Percentiles rank a stretch among this genome's conserved stretches.
phyloP scores from a whole-genome alignment of 2,797 vertebrate genomes.

The Dendrocincla tyrannina region DNA sequence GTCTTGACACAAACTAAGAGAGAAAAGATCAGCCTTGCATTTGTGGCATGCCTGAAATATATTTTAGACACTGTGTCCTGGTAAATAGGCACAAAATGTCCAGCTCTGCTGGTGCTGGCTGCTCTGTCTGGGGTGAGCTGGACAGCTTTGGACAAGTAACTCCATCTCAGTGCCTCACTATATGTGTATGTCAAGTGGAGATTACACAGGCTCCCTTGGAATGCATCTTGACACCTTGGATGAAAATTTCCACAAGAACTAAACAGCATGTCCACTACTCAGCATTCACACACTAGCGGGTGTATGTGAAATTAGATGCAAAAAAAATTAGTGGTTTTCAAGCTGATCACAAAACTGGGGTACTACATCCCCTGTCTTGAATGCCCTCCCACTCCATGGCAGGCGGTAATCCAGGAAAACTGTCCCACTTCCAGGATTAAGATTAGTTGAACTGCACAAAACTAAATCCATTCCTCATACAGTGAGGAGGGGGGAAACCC shows the following conservation, averaged over 20 bases:
- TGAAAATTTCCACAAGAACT: neutral
- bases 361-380: neutral
- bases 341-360: neutral
- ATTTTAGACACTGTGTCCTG: neutral
- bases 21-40: neutral
- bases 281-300: neutral
- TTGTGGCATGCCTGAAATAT: neutral
- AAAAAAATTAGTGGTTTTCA: neutral
- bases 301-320: neutral
- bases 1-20: neutral
- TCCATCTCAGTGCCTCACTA: neutral
- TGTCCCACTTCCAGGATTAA: neutral
- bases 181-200: neutral
- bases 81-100: neutral
- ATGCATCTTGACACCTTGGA: neutral
- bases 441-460: neutral
- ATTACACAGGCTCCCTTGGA: neutral
- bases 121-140: neutral
- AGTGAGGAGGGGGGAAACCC: rapidly evolving
- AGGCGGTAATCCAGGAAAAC: neutral
- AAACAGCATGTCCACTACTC: neutral
- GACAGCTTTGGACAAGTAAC: neutral
- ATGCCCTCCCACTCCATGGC: rapidly evolving
- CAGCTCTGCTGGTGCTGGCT: rapidly evolving
- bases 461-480: neutral